Conservation (phyloP, 23 tunicate species). For the Phallusia fumigata region DNA sequence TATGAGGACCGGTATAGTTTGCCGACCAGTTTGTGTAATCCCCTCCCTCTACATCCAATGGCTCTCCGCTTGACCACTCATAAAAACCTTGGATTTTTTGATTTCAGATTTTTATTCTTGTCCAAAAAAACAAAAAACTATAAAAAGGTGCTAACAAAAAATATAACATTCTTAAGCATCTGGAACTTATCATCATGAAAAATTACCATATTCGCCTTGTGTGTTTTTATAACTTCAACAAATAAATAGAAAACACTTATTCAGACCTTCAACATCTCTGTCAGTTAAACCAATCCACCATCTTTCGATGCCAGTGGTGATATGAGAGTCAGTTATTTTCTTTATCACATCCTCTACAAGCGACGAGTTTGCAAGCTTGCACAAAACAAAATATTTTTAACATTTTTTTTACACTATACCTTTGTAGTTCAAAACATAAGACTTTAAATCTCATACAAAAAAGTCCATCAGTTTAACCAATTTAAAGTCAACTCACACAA, state of each 20-base stretch:
- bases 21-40: constrained; percentile 47
- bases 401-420: too few species aligned
- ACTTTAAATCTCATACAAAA: too few species aligned
- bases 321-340: constrained; percentile 6
- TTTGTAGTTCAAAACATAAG: too few species aligned
- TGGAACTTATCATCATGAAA: not conserved
- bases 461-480: too few species aligned
- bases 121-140: too few species aligned
- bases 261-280: constrained; percentile 7
- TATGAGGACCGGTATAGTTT: not conserved
- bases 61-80: constrained; percentile 75
- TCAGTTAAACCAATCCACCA: constrained; percentile 30
- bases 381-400: not conserved
- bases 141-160: too few species aligned
- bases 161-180: not conserved
- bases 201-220: not conserved
- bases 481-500: too few species aligned
- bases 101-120: too few species aligned
- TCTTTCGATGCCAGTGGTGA: constrained; percentile 20
- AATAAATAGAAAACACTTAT: not conserved
- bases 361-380: not conserved
- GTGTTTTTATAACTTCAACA: not conserved
- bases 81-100: constrained; percentile 30
- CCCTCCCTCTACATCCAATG: constrained; percentile 17
- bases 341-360: not conserved